A percentile compares a stretch with the other conserved stretches of the same genome.
Conservation (phyloP, 2,888 invertebrate genomes). For the Drosophila ustulata region DNA sequence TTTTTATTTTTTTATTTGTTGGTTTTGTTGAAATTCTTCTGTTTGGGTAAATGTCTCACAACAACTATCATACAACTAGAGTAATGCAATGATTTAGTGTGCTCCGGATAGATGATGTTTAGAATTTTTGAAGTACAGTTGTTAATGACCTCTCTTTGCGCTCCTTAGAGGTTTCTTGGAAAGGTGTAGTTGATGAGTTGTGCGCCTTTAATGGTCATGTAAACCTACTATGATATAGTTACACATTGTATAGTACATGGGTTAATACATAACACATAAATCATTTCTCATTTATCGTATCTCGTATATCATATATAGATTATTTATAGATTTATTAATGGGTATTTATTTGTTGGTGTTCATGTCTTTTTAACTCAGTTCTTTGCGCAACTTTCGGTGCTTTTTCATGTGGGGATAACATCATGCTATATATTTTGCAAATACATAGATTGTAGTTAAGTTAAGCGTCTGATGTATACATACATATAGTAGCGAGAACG, state of each 20-base stretch:
- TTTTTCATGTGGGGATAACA: conserved; percentile 56
- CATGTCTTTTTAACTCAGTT: conserved; percentile 80
- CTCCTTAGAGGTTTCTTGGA: conserved; percentile 23
- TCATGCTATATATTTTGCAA: conserved; percentile 16
- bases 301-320: conserved; percentile 28
- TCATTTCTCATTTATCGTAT: conserved; percentile 20
- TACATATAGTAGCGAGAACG: background rate
- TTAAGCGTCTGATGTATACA: conserved; percentile 37
- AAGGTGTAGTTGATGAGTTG: background rate
- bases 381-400: conserved; percentile 82
- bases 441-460: conserved; percentile 13
- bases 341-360: conserved; percentile 58
- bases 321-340: conserved; percentile 40
- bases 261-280: conserved; percentile 8
- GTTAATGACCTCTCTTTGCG: conserved; percentile 32
- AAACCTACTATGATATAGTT: conserved; percentile 57
- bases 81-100: conserved; percentile 47
- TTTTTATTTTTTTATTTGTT: conserved; percentile 30
- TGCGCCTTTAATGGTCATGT: conserved; percentile 42
- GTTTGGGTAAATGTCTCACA: conserved; percentile 72
- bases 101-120: conserved; percentile 17
- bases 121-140: conserved; percentile 32
- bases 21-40: conserved; percentile 15
- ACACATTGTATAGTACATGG: conserved; percentile 33
- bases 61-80: conserved; percentile 72